A percentile compares a stretch with the other conserved stretches of the same genome.
These are phyloP conservation scores for Novumbra hubbsi DNA, from an alignment of 2,797 vertebrate genomes.

Conservation along the genomic window DNA sequence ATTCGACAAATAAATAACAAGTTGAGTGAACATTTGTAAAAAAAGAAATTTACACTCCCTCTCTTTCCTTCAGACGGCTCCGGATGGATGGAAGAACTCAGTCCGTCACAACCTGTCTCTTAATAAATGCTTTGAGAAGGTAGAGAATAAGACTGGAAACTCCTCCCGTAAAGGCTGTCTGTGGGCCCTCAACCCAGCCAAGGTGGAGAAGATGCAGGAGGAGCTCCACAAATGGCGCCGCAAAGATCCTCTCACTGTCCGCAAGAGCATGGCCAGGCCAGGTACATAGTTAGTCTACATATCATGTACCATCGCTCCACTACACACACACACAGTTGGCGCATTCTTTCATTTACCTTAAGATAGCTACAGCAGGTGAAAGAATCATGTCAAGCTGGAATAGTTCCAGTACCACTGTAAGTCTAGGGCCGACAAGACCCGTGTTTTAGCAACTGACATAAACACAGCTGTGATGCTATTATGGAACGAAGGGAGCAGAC, in stretches of 20 bases:
- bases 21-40: too few species aligned
- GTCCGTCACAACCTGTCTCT: slow-evolving; percentile 97
- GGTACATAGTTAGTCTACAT: slow-evolving; percentile 67
- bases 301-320: neutral
- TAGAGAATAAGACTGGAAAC: slow-evolving; percentile 91
- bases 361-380: too few species aligned
- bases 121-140: slow-evolving; percentile 98
- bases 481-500: too few species aligned
- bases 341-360: too few species aligned
- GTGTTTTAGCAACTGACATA: too few species aligned
- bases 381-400: too few species aligned
- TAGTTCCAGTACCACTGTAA: too few species aligned
- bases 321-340: neutral
- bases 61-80: slow-evolving; percentile 82
- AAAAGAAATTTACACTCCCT: neutral
- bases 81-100: slow-evolving; percentile 99
- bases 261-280: slow-evolving; percentile 96
- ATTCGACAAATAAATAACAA: too few species aligned
- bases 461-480: too few species aligned
- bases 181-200: slow-evolving; percentile 95
- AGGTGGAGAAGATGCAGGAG: slow-evolving; percentile 97
- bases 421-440: too few species aligned
- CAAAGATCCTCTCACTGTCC: slow-evolving; percentile 90
- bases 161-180: slow-evolving; percentile 93
- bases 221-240: slow-evolving; percentile 97